phyloP scores from a whole-genome alignment of 2,797 vertebrate species.

The Hyperoplus immaculatus region DNA sequence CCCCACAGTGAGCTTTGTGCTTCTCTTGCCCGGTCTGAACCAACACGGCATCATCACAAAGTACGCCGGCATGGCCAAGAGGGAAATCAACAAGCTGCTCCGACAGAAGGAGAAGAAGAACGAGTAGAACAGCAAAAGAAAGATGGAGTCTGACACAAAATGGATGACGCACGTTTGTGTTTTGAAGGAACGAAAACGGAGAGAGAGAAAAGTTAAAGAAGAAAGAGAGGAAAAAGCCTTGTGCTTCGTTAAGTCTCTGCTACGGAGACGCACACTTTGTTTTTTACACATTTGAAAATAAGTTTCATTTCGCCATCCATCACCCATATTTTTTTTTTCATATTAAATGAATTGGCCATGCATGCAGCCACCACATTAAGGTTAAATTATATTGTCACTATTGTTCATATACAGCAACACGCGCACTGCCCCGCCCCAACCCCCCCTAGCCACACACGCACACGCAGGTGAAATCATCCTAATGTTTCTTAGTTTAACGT shows the following conservation, averaged over 20 bases:
- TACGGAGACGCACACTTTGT: constrained; percentile 37
- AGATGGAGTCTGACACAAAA: not conserved
- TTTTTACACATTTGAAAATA: constrained; percentile 23
- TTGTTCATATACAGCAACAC: not conserved
- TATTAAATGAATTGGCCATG: constrained; percentile 8
- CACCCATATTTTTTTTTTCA: not conserved
- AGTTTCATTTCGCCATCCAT: constrained; percentile 39
- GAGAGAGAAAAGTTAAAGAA: not conserved
- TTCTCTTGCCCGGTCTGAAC: constrained; percentile 96
- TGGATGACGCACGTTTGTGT: constrained; percentile 34
- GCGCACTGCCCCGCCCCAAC: constrained; percentile 2
- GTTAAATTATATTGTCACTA: constrained; percentile 18
- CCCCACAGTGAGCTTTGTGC: constrained; percentile 85
- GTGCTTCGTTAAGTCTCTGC: constrained; percentile 26
- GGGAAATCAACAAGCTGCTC: constrained; percentile 97
- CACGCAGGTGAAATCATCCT: constrained; percentile 7
- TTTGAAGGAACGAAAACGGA: constrained; percentile 19
- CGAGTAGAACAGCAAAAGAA: constrained; percentile 77
- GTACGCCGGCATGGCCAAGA: constrained; percentile 95
- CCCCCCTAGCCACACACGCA: not conserved
- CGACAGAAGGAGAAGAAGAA: constrained; percentile 99
- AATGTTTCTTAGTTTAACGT: constrained; percentile 23
- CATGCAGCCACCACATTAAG: constrained; percentile 47
- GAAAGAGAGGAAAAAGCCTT: not conserved
- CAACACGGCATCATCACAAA: constrained; percentile 95